These are phyloP conservation scores for Toxotes chatareus DNA, from an alignment of 2,113 vertebrate species.

Conservation along the genomic window DNA sequence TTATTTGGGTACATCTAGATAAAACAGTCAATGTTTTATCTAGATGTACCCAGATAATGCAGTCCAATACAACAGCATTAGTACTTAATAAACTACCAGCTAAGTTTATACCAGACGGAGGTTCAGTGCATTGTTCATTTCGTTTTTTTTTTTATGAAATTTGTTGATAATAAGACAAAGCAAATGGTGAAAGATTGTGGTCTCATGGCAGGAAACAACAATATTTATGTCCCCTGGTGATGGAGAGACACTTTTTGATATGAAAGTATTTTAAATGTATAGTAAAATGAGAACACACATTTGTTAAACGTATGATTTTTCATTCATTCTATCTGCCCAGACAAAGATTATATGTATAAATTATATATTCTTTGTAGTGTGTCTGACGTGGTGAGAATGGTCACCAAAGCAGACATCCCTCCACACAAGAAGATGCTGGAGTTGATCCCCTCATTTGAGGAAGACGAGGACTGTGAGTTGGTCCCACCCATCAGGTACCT, in stretches of 20 bases:
- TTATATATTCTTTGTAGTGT: slow-evolving; percentile 72
- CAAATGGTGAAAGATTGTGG: not conserved
- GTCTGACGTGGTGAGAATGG: slow-evolving; percentile 77
- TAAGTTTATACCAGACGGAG: not conserved
- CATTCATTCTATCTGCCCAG: not conserved
- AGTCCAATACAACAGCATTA: no score
- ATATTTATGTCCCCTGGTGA: no score
- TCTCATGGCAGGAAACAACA: no score
- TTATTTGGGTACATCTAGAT: no score
- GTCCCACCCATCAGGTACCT: slow-evolving; percentile 78
- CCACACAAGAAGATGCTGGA: slow-evolving; percentile 78
- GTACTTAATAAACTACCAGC: not conserved
- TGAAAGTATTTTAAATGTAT: not conserved
- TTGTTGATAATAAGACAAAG: not conserved
- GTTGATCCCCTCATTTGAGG: slow-evolving; percentile 82
- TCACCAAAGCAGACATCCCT: slow-evolving; percentile 66
- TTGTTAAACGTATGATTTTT: not conserved
- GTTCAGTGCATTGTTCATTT: not conserved
- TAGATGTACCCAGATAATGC: no score
- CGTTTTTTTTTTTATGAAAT: not conserved
- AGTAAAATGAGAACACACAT: not conserved
- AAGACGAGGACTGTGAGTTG: slow-evolving; percentile 76
- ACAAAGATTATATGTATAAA: not conserved
- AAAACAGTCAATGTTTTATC: no score
- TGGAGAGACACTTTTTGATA: no score